phyloP scores from a whole-genome alignment of 2,888 invertebrate species.

The Tetanocera ferruginea region DNA sequence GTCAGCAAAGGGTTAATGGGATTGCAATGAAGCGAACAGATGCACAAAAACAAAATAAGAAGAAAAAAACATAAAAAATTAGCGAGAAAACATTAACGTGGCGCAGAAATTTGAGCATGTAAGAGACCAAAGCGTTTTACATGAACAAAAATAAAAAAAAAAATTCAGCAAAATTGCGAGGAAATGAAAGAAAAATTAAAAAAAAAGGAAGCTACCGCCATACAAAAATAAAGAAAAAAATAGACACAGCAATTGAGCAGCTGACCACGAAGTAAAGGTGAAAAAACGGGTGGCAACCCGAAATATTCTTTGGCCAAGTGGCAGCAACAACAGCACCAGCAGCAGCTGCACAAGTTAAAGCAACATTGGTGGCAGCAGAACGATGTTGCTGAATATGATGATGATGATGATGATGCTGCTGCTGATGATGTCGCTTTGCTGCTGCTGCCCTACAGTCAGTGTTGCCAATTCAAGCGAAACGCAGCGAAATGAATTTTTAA shows the following conservation, averaged over 20 bases:
- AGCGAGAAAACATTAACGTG: background rate
- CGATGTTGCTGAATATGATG: background rate
- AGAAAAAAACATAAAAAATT: background rate
- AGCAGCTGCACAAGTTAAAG: background rate
- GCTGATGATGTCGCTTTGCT: background rate
- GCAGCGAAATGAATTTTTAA: slow-evolving; percentile 47
- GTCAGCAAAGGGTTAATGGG: slow-evolving; percentile 27
- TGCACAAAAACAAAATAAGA: background rate
- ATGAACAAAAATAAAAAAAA: background rate
- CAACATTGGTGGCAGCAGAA: background rate
- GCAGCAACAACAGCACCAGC: background rate
- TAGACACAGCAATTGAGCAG: slow-evolving; percentile 26
- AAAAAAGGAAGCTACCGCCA: background rate
- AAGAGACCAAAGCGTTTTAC: background rate
- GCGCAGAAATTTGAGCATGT: background rate
- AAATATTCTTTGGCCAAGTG: slow-evolving; percentile 10
- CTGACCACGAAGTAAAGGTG: slow-evolving; percentile 28
- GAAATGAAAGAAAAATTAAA: slow-evolving; percentile 2
- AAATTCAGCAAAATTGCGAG: slow-evolving; percentile 10
- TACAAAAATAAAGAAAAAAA: background rate
- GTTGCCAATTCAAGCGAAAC: slow-evolving; percentile 44
- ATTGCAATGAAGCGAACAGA: slow-evolving; percentile 29
- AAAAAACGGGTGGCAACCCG: slow-evolving; percentile 22
- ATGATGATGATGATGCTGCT: background rate
- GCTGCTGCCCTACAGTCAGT: background rate